These are phyloP conservation scores for Drosophila diplacantha DNA, from an alignment of 2,888 invertebrate genomes.

Conservation along the genomic window DNA sequence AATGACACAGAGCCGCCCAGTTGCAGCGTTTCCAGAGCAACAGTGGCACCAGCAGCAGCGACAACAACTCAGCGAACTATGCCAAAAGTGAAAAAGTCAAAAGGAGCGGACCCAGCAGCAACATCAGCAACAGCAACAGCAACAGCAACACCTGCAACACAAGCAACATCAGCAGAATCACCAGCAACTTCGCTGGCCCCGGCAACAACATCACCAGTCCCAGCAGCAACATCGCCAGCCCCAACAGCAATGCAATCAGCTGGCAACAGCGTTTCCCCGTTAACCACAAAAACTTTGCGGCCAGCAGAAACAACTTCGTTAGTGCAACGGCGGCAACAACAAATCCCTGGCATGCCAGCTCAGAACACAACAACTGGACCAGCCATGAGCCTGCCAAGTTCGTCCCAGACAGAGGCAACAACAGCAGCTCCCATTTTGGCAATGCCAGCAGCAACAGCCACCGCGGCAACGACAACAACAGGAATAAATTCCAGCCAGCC, in stretches of 20 bases:
- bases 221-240: slow-evolving; percentile 20
- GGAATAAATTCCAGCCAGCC: slow-evolving; percentile 42
- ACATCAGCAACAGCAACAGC: too few species aligned
- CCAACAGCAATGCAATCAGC: slow-evolving; percentile 54
- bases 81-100: slow-evolving; percentile 32
- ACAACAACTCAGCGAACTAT: slow-evolving; percentile 13
- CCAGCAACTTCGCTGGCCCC: slow-evolving; percentile 11
- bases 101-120: slow-evolving; percentile 1
- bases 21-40: slow-evolving; percentile 34
- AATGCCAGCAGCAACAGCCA: slow-evolving; percentile 27
- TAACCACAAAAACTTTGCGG: slow-evolving; percentile 67
- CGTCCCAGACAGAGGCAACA: slow-evolving; percentile 38
- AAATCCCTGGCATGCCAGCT: slow-evolving; percentile 59
- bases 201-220: slow-evolving; percentile 35
- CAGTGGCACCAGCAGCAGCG: slow-evolving; percentile 6
- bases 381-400: slow-evolving; percentile 51
- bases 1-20: slow-evolving; percentile 46
- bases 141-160: slow-evolving; percentile 32
- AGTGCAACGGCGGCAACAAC: slow-evolving; percentile 57
- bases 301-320: slow-evolving; percentile 69
- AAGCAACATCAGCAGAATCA: slow-evolving; percentile 29
- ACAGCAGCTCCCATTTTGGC: slow-evolving; percentile 52
- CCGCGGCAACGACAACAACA: slow-evolving; percentile 28
- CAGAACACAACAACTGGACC: slow-evolving; percentile 26
- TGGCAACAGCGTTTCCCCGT: slow-evolving; percentile 53